These are phyloP conservation scores for Condylostylus longicornis DNA, from an alignment of 1,140 invertebrate genomes.

Conservation along the genomic window DNA sequence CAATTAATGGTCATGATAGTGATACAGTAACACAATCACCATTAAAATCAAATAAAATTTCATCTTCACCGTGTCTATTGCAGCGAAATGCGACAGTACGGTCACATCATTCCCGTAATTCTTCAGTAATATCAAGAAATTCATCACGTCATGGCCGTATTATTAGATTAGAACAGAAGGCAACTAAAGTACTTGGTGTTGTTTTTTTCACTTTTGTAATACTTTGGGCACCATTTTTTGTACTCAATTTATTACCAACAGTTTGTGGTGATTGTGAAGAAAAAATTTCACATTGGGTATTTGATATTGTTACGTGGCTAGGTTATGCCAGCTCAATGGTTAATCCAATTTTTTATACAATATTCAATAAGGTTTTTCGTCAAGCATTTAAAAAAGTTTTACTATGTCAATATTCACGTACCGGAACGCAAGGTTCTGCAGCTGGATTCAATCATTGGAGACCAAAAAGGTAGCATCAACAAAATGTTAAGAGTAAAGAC, in stretches of 20 bases:
- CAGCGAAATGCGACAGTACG: slow-evolving; percentile 34
- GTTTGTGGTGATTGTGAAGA: slow-evolving; percentile 63
- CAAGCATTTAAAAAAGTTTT: slow-evolving; percentile 81
- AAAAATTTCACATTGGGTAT: slow-evolving; percentile 56
- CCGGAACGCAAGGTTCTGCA: no score
- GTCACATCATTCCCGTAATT: slow-evolving; percentile 53
- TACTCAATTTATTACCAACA: slow-evolving; percentile 66
- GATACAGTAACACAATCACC: slow-evolving; percentile 6
- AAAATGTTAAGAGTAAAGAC: no score
- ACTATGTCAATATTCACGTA: slow-evolving; percentile 61
- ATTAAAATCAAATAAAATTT: slow-evolving; percentile 18
- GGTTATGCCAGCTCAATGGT: slow-evolving; percentile 87
- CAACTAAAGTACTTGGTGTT: slow-evolving; percentile 83
- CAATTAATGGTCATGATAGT: slow-evolving; percentile 6
- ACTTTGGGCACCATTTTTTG: slow-evolving; percentile 87
- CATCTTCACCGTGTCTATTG: slow-evolving; percentile 34
- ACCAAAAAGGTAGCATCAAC: no score
- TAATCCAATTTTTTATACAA: slow-evolving; percentile 88
- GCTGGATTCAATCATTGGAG: no score
- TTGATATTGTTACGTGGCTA: slow-evolving; percentile 77
- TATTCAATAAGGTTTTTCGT: slow-evolving; percentile 86
- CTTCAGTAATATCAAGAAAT: slow-evolving; percentile 63
- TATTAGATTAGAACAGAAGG: slow-evolving; percentile 75
- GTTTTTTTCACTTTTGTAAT: slow-evolving; percentile 90
- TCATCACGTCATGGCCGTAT: slow-evolving; percentile 67